Base-by-base conservation (phyloP, 2,797 vertebrate genomes). In the Characodon lateralis region DNA sequence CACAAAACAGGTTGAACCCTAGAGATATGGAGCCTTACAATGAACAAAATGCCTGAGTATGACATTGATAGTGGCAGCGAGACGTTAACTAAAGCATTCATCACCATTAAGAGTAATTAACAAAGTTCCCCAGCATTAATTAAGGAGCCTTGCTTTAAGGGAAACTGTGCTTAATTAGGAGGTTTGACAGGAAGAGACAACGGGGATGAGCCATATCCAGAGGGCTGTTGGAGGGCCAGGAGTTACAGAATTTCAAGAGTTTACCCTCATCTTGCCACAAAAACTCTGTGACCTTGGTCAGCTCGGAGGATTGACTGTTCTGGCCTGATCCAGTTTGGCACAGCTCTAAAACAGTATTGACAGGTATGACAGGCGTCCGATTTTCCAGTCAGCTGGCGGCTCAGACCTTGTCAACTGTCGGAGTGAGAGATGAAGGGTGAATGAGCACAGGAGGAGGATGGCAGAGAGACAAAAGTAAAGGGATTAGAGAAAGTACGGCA, bases 341-440 rank as follows among this genome's bases (percentile, higher is more conserved):
- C 63, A 66, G 83, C 81, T 81, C 65, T 77, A 86, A 95, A 96
- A 96, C 95, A 95, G 93, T 98, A 99, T 98, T 97, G 97, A 97
- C 97, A 98, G 96, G 95, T 96, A 96, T 98, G 98, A 98, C 97
- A 97, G 96, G 94, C 95, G 95, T 97, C 97, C 96, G 97, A 99
- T 98, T 98, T 97, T 96, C 96, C 96, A 97, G 97, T 97, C 97
- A 97, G 96, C 97, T 96, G 95, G 95, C 96, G 96, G 97, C 95
- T 95, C 95, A 94, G 95, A 85, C 95, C 96, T 95, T 97, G 97
- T 97, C 97, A 98, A 96, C 96, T 97, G 97, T 97, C 97, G 96
- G 96, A 96, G 96, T 95, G 95, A 96, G 96, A 96, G 96, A 97
- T 97, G 95, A 96, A 96, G 96, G 94, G 92, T 84, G 85, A 91